Evolutionary conservation across 2,797 vertebrate genomes (phyloP).

Genomic region (Lateolabrax maculatus): DNA sequence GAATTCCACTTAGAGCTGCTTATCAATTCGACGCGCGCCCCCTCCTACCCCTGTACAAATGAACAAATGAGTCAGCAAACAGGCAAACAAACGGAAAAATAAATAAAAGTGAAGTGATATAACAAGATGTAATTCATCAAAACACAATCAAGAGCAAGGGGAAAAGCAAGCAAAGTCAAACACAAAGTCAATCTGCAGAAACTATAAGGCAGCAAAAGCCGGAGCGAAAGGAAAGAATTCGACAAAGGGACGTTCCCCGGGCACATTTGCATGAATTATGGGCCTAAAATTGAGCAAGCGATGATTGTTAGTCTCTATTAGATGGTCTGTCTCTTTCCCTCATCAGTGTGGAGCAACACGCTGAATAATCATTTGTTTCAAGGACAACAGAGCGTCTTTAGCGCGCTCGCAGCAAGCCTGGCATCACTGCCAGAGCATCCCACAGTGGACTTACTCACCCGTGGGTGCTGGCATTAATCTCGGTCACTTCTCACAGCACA

Average conservation of each 20-base stretch:
- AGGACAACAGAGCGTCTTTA: slow-evolving; percentile 53
- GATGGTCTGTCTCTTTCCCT: slow-evolving; percentile 47
- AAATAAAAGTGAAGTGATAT: slow-evolving; percentile 55
- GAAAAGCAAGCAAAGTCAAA: slow-evolving; percentile 54
- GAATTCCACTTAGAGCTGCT: slow-evolving; percentile 38
- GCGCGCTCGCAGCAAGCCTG: neutral
- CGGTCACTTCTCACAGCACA: slow-evolving; percentile 27
- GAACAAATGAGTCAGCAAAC: slow-evolving; percentile 26
- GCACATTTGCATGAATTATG: slow-evolving; percentile 67
- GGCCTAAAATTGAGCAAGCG: slow-evolving; percentile 51
- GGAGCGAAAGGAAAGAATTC: slow-evolving; percentile 23
- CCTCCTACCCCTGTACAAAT: slow-evolving; percentile 1
- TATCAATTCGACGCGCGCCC: slow-evolving; percentile 27
- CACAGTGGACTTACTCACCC: slow-evolving; percentile 18
- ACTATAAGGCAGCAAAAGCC: slow-evolving; percentile 17
- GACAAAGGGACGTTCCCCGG: slow-evolving; percentile 29
- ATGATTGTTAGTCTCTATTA: slow-evolving; percentile 71
- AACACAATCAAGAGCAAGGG: slow-evolving; percentile 34
- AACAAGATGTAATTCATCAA: slow-evolving; percentile 64
- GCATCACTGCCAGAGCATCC: neutral
- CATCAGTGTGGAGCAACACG: slow-evolving; percentile 29
- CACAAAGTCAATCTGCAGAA: slow-evolving; percentile 63
- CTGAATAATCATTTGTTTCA: slow-evolving; percentile 55
- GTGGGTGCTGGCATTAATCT: slow-evolving; percentile 51
- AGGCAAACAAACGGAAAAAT: slow-evolving; percentile 56